Evolutionary conservation across 2,113 vertebrate species (phyloP), one percentile per base, ranked within the genome.

Genomic region (Eonycteris spelaea): DNA sequence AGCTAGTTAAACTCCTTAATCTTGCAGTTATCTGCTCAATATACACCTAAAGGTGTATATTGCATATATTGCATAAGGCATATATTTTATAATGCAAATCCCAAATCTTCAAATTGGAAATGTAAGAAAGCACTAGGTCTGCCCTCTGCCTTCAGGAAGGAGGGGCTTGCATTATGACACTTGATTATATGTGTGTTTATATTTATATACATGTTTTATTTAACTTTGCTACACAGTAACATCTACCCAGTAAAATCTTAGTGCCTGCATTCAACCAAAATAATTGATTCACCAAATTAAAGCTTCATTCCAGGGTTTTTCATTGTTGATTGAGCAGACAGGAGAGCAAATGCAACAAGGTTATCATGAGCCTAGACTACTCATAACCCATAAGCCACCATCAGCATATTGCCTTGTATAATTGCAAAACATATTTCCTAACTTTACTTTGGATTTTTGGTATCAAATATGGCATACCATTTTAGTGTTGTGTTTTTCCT

Each of bases 271-370:
- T 97, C 94, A 87, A 45, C 95, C 71, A 96, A 43, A 55, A 61
- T 79, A 96, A 53, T 57, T 95, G 61, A 51, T 85, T 73, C 28
- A 21, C 80, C 97, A 89, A 92, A 93, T 94, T 43, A 61, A 95
- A 95, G 1, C 55, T 89, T 97, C 71, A 68, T 35, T 7, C 0
- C 82, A 33, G 8, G 16, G 8, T 7, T 35, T 87, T 93, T 93
- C 30, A 18, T 89, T 96, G 90, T 82, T n/a, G 1, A 93, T 24
- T 4, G 65, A 92, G 43, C 22, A 91, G 3, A 73, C 63, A 82
- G 40, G 63, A 87, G 6, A 7, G 0, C 0, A 40, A 93, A 33
- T 15, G 3, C 8, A 11, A 83, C 13, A 77, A 83, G 16, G 28
- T 45, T 84, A 7, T 79, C 91, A 13, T 71, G 65, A 65, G 7